Base-by-base conservation (phyloP, 2,113 vertebrate genomes). In the Prinia subflava region DNA sequence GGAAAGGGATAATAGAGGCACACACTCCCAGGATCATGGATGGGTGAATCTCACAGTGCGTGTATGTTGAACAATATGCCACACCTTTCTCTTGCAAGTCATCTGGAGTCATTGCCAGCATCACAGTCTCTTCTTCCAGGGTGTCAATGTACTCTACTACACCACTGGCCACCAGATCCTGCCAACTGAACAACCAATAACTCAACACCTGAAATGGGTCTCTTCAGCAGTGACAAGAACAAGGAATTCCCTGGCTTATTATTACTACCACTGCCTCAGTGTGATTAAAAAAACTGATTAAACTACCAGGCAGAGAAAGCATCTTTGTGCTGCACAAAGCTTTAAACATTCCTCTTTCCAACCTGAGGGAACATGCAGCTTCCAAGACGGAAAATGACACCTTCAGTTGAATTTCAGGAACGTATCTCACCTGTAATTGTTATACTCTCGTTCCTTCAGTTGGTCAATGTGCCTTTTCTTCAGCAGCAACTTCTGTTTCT, bases 1-100 rank as follows among this genome's bases (percentile, higher is more conserved):
- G 99, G 96, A 99, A 99, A 24, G 99, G 99, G 92, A 99, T 99
- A 94, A 99, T 99, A 55, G 99, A 99, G 3, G 99, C 99, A 80
- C 99, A 99, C 17, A 99, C 99, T 71, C 99, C 99, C 39, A 99
- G 98, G 95, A 99, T 99, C 99, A 99, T 99, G 20, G 99, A 99
- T 0, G 99, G 99, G 75, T 99, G 99, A 95, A 99, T 99, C 96
- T 99, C 99, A 91, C 99, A 99, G 94, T 99, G 99, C 0, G 99
- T 99, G 64, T 99, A 99, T 1, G 99, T 99, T 53, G 99, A 99
- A 89, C 99, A 99, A 44, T 99, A 99, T 3, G 99, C 99, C 69
- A 99, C 99, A 33, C 99, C 99, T 81, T 99, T 99, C 96, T 99
- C 99, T 95, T 99, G 99, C 78, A 99, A 98, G 93, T 99, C 99